Evolutionary conservation across 2,797 vertebrate genomes (phyloP).

Genomic region (Eremophila alpestris): DNA sequence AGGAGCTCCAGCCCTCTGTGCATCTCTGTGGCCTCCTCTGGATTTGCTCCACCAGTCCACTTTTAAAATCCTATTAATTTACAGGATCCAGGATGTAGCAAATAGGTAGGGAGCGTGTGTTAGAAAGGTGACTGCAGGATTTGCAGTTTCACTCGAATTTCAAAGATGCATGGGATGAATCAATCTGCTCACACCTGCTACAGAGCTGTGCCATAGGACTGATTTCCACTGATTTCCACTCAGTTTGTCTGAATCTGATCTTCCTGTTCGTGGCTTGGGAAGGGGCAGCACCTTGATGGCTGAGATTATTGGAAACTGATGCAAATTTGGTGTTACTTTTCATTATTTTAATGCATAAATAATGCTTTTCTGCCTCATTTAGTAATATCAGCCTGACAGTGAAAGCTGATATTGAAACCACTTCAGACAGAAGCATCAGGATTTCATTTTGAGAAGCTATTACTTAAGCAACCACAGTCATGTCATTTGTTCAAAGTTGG

Average conservation of each 20-base stretch:
- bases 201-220: not conserved
- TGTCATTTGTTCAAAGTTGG: not conserved
- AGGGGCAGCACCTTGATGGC: not conserved
- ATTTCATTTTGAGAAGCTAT: not conserved
- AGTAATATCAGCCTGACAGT: not conserved
- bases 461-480: not conserved
- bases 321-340: not conserved
- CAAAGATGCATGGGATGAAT: not conserved
- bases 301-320: not conserved
- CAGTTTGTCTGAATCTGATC: not conserved
- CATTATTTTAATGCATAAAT: not conserved
- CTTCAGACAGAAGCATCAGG: not conserved
- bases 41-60: not conserved
- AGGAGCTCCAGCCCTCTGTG: not conserved
- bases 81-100: too few species aligned
- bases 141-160: not conserved
- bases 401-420: not conserved
- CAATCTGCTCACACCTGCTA: not conserved
- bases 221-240: not conserved
- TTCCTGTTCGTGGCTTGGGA: not conserved
- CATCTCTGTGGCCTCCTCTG: not conserved
- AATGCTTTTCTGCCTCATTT: not conserved
- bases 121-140: not conserved
- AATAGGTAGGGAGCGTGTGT: accelerated
- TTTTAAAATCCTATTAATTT: not conserved